Evolutionary conservation across 1,140 invertebrate genomes (phyloP).

Genomic region (Varroa destructor): DNA sequence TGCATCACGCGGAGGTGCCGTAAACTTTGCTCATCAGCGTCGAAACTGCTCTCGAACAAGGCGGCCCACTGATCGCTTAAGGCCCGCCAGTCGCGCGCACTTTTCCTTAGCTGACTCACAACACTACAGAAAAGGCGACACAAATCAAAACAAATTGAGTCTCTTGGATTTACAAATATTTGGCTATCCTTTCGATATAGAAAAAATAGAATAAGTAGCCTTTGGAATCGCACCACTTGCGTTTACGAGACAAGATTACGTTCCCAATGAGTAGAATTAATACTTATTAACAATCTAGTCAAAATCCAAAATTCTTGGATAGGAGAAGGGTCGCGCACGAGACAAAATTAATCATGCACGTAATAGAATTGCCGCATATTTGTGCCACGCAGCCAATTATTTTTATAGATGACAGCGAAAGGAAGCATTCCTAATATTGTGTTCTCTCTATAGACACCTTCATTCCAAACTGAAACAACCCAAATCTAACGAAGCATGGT

Average conservation of each 20-base stretch:
- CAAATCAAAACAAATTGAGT: conserved; percentile 11
- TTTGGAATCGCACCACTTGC: not conserved
- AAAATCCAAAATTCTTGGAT: no score
- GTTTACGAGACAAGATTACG: conserved; percentile 1
- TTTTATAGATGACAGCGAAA: no score
- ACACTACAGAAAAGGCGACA: conserved; percentile 34
- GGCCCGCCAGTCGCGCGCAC: conserved; percentile 55
- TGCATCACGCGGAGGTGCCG: conserved; percentile 63
- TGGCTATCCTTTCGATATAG: not conserved
- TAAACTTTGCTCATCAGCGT: conserved; percentile 73
- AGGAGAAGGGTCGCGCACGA: no score
- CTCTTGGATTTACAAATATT: not conserved
- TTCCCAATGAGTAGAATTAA: no score
- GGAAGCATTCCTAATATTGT: no score
- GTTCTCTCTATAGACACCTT: no score
- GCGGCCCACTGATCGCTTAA: conserved; percentile 63
- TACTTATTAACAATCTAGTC: no score
- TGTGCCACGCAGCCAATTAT: no score
- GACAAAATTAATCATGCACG: no score
- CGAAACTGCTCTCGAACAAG: conserved; percentile 78
- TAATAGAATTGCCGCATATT: no score
- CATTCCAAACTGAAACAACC: no score
- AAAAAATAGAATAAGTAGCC: not conserved
- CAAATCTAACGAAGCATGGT: no score
- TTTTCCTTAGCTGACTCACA: conserved; percentile 53